Base-by-base conservation (phyloP, 2,797 vertebrate species). In the Denticeps clupeoides region DNA sequence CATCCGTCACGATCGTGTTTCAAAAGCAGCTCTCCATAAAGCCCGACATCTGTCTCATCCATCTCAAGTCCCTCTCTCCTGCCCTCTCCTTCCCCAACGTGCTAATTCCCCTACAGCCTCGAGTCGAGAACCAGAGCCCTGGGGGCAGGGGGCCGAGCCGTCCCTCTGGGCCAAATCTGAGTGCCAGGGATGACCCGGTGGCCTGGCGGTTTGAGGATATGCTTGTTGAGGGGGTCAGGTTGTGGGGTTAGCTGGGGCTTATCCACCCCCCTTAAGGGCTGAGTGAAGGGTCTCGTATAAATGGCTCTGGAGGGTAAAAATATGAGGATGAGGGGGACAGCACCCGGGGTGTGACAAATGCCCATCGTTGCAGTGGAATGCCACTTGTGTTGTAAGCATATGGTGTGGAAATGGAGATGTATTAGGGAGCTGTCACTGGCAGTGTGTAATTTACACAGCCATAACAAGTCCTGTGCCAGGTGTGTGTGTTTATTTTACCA, bases 371-470 rank as follows among this genome's bases (percentile, higher is more conserved):
- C 31, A 43, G 24, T 26, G 50, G 53, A 65, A 50, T 41, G 46
- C 51, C 46, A 58, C 64, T 54, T 55, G 47, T 56, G 60, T 53
- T 51, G 54, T 44, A 60, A 55, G 50, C 57, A 58, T 55, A 58
- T 63, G 58, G 60, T 33, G 4, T 19, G 1, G 50, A 42, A 63
- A 58, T 26, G 24, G 45, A 56, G 55, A 58, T 18, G 26, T 33
- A 52, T 53, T 46, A 51, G 50, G 49, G 45, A 55, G 48, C 49
- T 46, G 42, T 58, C 45, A 51, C 31, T 1, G 41, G 56, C 13
- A 50, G 51, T 33, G 19, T 16, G 33, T 8, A 4, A 37, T 37
- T 33, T 37, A 33, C 33, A 37, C 16, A 33, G 49, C 33, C 26
- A 48, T 58, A 45, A 55, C 49, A 48, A 41, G 33, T 48, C 15